Evolutionary conservation across 2,113 vertebrate genomes (phyloP).

Genomic region (Phylloscopus trochilus): DNA sequence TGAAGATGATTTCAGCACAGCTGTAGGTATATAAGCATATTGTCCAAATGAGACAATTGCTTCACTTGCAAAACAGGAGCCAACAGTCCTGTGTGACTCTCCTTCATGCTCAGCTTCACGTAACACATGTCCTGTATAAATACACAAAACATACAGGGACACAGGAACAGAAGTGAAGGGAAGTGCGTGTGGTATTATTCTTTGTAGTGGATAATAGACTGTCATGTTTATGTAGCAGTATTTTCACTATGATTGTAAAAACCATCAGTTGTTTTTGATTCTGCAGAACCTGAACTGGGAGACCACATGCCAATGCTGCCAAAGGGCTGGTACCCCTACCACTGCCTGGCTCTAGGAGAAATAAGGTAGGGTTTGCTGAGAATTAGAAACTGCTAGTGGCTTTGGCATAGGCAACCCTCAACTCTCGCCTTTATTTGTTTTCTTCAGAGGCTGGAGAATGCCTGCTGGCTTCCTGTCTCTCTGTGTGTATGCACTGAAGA

Average conservation of each 20-base stretch:
- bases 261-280: not conserved
- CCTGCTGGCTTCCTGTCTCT: not conserved
- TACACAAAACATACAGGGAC: not conserved
- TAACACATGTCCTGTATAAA: fast-evolving
- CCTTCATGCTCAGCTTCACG: not conserved
- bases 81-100: not conserved
- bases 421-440: not conserved
- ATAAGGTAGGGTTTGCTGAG: not conserved
- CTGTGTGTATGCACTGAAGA: not conserved
- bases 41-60: not conserved
- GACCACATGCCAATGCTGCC: not conserved
- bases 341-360: not conserved
- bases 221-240: not conserved
- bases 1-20: not conserved
- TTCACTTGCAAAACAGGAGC: not conserved
- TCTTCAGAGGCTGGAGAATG: not conserved
- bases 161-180: not conserved
- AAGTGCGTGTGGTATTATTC: not conserved
- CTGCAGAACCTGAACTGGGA: not conserved
- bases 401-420: not conserved
- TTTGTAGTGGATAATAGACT: not conserved
- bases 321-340: not conserved
- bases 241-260: not conserved
- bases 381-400: not conserved
- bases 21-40: not conserved